phyloP scores from a whole-genome alignment of 2,888 invertebrate genomes.

The Trissonchulus latispiculum region DNA sequence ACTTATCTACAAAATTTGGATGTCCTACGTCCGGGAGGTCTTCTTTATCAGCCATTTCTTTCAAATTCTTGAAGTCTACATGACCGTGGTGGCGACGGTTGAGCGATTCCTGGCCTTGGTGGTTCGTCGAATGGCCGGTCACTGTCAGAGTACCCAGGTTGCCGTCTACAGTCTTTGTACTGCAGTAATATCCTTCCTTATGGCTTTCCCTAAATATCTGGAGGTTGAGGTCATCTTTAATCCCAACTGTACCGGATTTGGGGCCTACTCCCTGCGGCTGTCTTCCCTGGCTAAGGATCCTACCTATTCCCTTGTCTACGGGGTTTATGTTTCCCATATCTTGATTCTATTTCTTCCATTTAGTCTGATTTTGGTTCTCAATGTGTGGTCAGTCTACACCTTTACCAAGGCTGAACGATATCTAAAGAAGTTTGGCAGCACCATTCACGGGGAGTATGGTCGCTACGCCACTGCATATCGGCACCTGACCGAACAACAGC shows the following conservation, averaged over 20 bases:
- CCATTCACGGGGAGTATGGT: not conserved
- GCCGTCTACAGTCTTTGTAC: not conserved
- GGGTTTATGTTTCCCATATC: constrained; percentile 3
- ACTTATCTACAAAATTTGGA: constrained; percentile 2
- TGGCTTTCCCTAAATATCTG: not conserved
- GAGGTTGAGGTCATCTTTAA: not conserved
- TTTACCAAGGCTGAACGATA: not conserved
- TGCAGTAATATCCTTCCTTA: not conserved
- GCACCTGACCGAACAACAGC: not conserved
- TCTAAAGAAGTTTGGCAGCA: not conserved
- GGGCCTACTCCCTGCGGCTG: not conserved
- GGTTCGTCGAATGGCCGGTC: not conserved
- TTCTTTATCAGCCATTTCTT: constrained; percentile 2
- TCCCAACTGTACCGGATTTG: constrained; percentile 3
- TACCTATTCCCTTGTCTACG: not conserved
- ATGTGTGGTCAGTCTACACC: constrained; percentile 1
- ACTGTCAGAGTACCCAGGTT: not conserved
- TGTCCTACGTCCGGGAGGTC: constrained; percentile 3
- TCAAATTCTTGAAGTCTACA: not conserved
- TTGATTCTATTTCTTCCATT: not conserved
- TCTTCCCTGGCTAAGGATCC: not conserved
- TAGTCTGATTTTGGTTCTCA: not conserved
- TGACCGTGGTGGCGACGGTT: constrained; percentile 11
- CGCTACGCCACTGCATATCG: not conserved
- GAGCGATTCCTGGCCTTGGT: constrained; percentile 1